Evolutionary conservation across 2,113 vertebrate species (phyloP), one percentile per base, ranked within the genome.

Genomic region (Podiceps cristatus): DNA sequence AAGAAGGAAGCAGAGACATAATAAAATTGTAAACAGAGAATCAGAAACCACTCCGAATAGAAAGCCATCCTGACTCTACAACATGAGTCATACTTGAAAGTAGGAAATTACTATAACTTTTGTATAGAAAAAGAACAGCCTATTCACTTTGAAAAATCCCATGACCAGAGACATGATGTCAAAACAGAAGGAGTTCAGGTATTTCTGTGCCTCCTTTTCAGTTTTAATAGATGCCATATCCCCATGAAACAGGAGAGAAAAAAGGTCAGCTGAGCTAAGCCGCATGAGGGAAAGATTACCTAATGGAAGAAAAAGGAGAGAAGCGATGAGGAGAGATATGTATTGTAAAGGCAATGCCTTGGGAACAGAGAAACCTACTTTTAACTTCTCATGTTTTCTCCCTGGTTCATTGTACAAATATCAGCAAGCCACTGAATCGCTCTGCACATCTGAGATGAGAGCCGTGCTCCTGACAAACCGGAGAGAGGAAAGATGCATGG

Each of bases 191-290:
- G 79, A 74, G 37, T 80, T 90, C 78, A 73, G 85, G 22, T 86
- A 83, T 55, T 83, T 79, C 66, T 68, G 40, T 62, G 31, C 79
- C 45, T 92, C 42, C 55, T 49, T 88, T 97, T 88, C 67, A 66
- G 31, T 53, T 90, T 85, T 92, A 94, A 94, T 59, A 92, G 88
- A 58, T 92, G 67, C 9, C 55, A 73, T 25, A 67, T 71, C 45
- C n/a, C 50, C 22, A 31, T n/a, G 89, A 73, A 94, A 83, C 49
- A 76, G 28, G 19, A 80, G 31, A 83, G 58, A 40, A 82, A 59
- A 94, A 95, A 84, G 63, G 92, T 82, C 85, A 94, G 25, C 55
- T 66, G 62, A 90, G 50, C 53, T 82, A 73, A 95, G 80, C 59
- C 9, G 2, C 25, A 18, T 5, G 49, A 85, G 53, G 35, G 37